These are phyloP conservation scores for Malachius bipustulatus DNA, from an alignment of 2,888 invertebrate genomes.

Conservation along the genomic window DNA sequence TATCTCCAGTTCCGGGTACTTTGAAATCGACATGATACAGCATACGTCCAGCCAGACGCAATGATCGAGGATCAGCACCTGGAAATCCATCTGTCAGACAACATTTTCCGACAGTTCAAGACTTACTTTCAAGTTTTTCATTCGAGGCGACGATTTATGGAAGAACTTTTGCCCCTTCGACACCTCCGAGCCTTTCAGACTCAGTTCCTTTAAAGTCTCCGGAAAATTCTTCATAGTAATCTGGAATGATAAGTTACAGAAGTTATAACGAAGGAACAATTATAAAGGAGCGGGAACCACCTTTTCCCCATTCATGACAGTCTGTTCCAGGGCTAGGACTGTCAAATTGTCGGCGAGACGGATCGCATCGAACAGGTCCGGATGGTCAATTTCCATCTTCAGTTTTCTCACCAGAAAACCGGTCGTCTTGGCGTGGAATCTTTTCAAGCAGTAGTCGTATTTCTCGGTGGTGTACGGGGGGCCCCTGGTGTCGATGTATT, in stretches of 20 bases:
- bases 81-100: too few relatives aligned
- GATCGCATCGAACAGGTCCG: not conserved
- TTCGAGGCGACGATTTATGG: not conserved
- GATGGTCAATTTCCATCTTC: not conserved
- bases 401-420: not conserved
- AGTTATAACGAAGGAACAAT: not conserved
- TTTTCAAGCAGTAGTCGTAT: not conserved
- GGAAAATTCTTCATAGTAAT: not conserved
- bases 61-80: slow-evolving; percentile 59
- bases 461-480: not conserved
- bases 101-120: too few relatives aligned
- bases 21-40: slow-evolving; percentile 60
- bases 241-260: not conserved
- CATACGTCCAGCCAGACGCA: slow-evolving; percentile 67
- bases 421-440: not conserved
- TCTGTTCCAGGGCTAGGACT: slow-evolving; percentile 1
- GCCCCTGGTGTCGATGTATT: not conserved
- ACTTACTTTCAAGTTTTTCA: slow-evolving; percentile 1
- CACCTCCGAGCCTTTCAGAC: not conserved
- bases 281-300: not conserved
- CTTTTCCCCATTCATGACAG: not conserved
- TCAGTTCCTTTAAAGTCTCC: not conserved
- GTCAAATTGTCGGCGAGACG: not conserved
- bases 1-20: slow-evolving; percentile 48
- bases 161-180: not conserved